A percentile compares a stretch with the other conserved stretches of the same genome.
Evolutionary conservation across 1,140 invertebrate species (phyloP).

Genomic region (Ladona fulva): DNA sequence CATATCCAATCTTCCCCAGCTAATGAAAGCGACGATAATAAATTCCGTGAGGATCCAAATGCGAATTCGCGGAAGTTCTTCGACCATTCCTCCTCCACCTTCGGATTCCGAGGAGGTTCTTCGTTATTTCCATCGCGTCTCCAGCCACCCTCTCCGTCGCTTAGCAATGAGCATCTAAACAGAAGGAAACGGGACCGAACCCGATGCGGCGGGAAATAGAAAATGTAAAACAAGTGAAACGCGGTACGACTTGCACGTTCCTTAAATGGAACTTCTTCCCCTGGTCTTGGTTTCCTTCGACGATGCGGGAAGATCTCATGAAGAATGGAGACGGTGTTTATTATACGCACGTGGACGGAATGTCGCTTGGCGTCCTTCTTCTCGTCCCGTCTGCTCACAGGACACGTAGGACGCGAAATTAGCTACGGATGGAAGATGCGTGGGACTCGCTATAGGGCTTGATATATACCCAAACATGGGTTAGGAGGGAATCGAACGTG

Average conservation of each 20-base stretch:
- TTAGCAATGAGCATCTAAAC: no score
- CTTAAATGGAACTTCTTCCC: not conserved
- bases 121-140: no score
- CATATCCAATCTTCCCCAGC: no score
- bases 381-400: not conserved
- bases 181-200: no score
- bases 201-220: not conserved
- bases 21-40: no score
- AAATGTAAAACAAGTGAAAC: not conserved
- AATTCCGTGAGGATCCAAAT: no score
- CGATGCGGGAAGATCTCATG: not conserved
- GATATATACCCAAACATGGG: constrained; percentile 5
- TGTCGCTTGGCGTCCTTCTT: not conserved
- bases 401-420: not conserved
- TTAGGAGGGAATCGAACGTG: not conserved
- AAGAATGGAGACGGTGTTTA: not conserved
- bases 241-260: not conserved
- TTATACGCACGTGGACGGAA: constrained; percentile 3
- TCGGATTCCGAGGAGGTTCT: no score
- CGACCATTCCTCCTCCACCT: no score
- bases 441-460: not conserved
- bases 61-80: no score
- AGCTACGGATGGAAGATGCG: not conserved
- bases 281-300: not conserved
- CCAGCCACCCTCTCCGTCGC: no score